Percentiles rank a stretch among this genome's conserved stretches.
Evolutionary conservation across 2,797 vertebrate species (phyloP).

Genomic region (Pampus argenteus): DNA sequence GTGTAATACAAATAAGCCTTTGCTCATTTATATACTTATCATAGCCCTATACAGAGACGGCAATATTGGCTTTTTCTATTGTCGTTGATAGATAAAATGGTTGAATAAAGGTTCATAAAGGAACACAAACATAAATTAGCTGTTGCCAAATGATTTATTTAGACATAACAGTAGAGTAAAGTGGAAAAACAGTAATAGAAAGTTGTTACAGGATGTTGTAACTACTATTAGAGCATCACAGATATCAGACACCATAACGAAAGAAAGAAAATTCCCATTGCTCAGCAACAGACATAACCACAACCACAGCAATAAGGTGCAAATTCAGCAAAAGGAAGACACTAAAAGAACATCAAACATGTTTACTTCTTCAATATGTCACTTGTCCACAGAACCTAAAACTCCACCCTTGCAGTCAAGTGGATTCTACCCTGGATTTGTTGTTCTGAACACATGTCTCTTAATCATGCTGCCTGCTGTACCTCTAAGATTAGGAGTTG

Average conservation of each 20-base stretch:
- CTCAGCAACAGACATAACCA: neutral
- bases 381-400: too few relatives aligned
- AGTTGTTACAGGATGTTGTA: neutral
- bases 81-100: slow-evolving; percentile 22
- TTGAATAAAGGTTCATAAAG: neutral
- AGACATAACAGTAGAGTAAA: neutral
- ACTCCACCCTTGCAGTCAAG: neutral
- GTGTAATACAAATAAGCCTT: slow-evolving; percentile 41
- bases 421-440: slow-evolving; percentile 18
- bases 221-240: neutral
- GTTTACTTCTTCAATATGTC: too few relatives aligned
- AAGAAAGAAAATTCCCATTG: neutral
- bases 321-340: too few relatives aligned
- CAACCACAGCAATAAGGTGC: neutral
- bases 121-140: slow-evolving; percentile 1
- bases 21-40: slow-evolving; percentile 18
- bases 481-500: slow-evolving; percentile 53
- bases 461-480: slow-evolving; percentile 52
- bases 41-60: slow-evolving; percentile 4
- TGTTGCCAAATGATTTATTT: neutral
- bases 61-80: slow-evolving; percentile 17
- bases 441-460: slow-evolving; percentile 27
- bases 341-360: too few relatives aligned
- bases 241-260: neutral
- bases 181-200: neutral